A percentile compares a stretch with the other conserved stretches of the same genome.
These are phyloP conservation scores for Siniperca obscura DNA, from an alignment of 2,797 vertebrate genomes.

Conservation along the genomic window DNA sequence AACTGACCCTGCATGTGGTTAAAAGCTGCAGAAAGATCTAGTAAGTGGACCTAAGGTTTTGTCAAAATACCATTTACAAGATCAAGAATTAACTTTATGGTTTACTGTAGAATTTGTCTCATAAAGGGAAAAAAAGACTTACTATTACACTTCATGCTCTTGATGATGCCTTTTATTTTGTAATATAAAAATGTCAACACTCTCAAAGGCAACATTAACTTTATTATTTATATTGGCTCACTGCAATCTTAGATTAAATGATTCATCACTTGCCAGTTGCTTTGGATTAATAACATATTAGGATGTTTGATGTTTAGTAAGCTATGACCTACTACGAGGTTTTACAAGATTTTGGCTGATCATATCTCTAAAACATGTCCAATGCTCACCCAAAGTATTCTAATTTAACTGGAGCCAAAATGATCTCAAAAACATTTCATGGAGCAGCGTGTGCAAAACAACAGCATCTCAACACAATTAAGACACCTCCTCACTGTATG, in stretches of 20 bases:
- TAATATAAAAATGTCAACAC: conserved; percentile 31
- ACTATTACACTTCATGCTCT: background rate
- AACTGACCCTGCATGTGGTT: background rate
- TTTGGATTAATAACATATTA: conserved; percentile 66
- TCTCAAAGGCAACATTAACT: conserved; percentile 34
- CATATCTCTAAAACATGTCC: conserved; percentile 50
- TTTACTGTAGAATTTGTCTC: background rate
- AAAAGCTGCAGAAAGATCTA: background rate
- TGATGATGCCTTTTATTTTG: conserved; percentile 38
- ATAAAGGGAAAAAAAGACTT: background rate
- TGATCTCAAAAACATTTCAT: conserved; percentile 22
- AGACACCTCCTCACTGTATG: background rate
- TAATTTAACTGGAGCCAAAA: conserved; percentile 40
- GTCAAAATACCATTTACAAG: background rate
- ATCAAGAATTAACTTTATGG: conserved; percentile 5
- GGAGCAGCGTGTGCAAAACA: background rate
- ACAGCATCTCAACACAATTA: conserved; percentile 23
- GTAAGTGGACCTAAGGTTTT: background rate
- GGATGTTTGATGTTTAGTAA: conserved; percentile 70
- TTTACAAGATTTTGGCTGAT: conserved; percentile 62
- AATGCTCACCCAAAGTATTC: conserved; percentile 35
- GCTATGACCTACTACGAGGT: conserved; percentile 48
- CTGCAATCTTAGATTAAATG: conserved; percentile 55
- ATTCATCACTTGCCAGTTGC: conserved; percentile 64
- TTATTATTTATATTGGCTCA: conserved; percentile 54